Conservation (phyloP, 2,888 invertebrate species). For the Agrotis clavis region DNA sequence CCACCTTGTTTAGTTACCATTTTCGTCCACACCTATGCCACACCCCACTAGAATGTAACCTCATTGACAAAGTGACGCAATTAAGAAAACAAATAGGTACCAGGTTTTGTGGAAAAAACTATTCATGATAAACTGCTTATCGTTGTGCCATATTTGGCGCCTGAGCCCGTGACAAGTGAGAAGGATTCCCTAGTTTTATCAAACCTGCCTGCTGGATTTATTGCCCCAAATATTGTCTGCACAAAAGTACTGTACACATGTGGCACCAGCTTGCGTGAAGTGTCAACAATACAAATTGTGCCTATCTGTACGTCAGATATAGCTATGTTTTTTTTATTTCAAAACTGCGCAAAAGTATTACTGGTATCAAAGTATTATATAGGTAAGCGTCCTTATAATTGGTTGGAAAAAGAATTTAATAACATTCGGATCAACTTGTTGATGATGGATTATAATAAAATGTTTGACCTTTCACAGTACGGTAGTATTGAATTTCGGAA, state of each 20-base stretch:
- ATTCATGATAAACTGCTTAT: conserved; percentile 18
- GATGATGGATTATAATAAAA: neutral
- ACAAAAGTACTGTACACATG: conserved; percentile 14
- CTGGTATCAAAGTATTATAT: too few species aligned
- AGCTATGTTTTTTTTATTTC: conserved; percentile 7
- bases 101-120: neutral
- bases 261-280: conserved; percentile 27
- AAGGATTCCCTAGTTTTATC: conserved; percentile 24
- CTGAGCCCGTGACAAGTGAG: conserved; percentile 29
- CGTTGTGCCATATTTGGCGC: conserved; percentile 7
- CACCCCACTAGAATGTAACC: conserved; percentile 32
- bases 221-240: conserved; percentile 33
- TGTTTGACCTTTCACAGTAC: conserved; percentile 1
- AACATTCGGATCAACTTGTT: neutral
- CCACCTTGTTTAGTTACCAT: conserved; percentile 23
- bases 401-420: neutral
- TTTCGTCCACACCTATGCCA: conserved; percentile 45
- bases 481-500: conserved; percentile 1
- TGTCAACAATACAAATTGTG: conserved; percentile 32
- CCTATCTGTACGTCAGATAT: neutral
- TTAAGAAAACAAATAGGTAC: conserved; percentile 35
- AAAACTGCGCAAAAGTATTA: neutral
- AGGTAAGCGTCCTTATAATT: neutral
- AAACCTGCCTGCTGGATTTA: conserved; percentile 35
- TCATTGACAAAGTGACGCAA: conserved; percentile 46